A percentile compares a stretch with the other conserved stretches of the same genome.
Conservation (phyloP, 2,888 invertebrate genomes). For the Noctuana brunneofusca region DNA sequence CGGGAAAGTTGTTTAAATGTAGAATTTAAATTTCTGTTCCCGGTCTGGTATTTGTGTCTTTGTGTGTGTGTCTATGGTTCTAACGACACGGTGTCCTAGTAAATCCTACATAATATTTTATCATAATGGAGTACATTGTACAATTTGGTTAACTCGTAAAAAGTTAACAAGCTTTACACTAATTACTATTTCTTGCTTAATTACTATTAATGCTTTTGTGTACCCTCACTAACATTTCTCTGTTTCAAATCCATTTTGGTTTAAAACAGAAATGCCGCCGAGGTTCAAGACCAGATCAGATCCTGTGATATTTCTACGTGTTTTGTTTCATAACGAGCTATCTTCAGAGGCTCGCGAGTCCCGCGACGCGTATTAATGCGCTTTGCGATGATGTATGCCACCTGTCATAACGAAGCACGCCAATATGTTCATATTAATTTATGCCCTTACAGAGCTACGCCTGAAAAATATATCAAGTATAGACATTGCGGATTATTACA, state of each 20-base stretch:
- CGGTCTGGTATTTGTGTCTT: too few species aligned
- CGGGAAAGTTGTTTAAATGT: too few species aligned
- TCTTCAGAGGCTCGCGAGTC: constrained; percentile 17
- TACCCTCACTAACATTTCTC: background rate
- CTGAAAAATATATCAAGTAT: background rate
- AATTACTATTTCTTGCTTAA: too few species aligned
- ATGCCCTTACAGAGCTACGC: background rate
- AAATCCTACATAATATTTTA: too few species aligned
- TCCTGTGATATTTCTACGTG: constrained; percentile 17
- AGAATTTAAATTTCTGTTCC: too few species aligned
- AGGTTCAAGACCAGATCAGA: constrained; percentile 25
- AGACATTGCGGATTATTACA: background rate
- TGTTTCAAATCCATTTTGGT: background rate
- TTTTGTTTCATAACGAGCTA: constrained; percentile 32
- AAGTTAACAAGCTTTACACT: too few species aligned
- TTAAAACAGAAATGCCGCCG: constrained; percentile 7
- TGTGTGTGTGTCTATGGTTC: too few species aligned
- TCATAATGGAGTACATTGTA: too few species aligned
- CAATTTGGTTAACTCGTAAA: too few species aligned
- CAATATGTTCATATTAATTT: constrained; percentile 20
- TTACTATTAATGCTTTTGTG: background rate
- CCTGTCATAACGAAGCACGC: constrained; percentile 31
- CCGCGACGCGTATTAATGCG: constrained; percentile 31
- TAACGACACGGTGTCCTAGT: too few species aligned
- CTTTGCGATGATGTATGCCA: constrained; percentile 31